Base-by-base conservation (phyloP, 2,797 vertebrate genomes). In the Sparidentex hasta region DNA sequence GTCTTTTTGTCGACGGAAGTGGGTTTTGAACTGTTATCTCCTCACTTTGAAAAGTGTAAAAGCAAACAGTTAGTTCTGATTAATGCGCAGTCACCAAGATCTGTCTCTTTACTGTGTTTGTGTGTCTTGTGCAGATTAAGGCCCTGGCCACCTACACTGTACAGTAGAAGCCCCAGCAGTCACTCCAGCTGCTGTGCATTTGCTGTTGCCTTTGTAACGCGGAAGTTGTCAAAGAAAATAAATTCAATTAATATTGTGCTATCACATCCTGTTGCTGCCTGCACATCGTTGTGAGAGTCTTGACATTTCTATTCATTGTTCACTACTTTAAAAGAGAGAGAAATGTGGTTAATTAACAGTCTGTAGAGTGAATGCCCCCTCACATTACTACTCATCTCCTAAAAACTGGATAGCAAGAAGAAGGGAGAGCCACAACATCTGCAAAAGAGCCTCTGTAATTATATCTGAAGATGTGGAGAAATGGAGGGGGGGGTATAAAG, bases 391-490 rank as follows among this genome's bases (percentile, higher is more conserved):
- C 63, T 84, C 69, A 81, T 87, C 81, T 83, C 74, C 47, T 74
- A 47, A 68, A 83, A 87, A 90, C 77, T 89, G 79, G 81, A 70
- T 81, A 79, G 68, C 20, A 71, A 57, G 66, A 81, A 62, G 72
- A 83, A 50, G 76, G 48, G 67, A 83, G 80, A 85, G 74, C 58
- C 75, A 81, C 74, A 90, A 94, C 93, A 94, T 94, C 93, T 95
- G 92, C 90, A 89, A 89, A 33, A 87, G 86, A 86, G 84, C 85
- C 73, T 86, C 79, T 46, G 46, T 94, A 93, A 94, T 94, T 94
- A 94, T 93, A 93, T 92, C 83, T 91, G 80, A 92, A 92, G 91
- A 92, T 92, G 92, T 91, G 87, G 91, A 87, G 82, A 84, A 77
- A 54, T 43, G 48, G 71, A 46, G 21, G 65, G 2, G 78, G 62